Evolutionary conservation across 2,797 vertebrate genomes (phyloP).

Genomic region (Percopsis omiscomaycus): DNA sequence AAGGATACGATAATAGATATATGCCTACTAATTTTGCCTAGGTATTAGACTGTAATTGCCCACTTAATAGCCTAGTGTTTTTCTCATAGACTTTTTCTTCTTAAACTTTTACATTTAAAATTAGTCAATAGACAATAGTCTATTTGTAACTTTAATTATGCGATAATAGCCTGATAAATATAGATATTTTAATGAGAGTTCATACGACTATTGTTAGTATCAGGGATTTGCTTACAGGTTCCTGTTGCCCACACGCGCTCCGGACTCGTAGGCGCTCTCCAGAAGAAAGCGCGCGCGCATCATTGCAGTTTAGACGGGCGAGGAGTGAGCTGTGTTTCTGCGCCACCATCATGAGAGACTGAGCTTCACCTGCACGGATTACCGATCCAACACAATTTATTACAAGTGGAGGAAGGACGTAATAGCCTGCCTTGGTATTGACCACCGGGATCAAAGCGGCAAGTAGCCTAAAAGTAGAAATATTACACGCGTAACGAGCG

Average conservation of each 20-base stretch:
- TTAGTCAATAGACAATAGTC: too few relatives aligned
- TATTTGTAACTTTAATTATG: neutral
- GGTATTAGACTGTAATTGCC: too few relatives aligned
- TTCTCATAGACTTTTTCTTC: too few relatives aligned
- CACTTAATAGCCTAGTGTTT: too few relatives aligned
- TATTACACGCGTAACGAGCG: neutral
- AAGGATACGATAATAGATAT: too few relatives aligned
- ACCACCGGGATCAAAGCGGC: constrained; percentile 17
- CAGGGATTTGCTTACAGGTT: neutral
- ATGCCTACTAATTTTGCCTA: too few relatives aligned
- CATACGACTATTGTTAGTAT: too few relatives aligned
- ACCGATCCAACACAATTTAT: constrained; percentile 15
- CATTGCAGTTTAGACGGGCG: constrained; percentile 49
- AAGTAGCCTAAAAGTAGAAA: constrained; percentile 26
- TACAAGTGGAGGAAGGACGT: constrained; percentile 48
- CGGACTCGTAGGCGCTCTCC: constrained; percentile 23
- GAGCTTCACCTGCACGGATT: constrained; percentile 31
- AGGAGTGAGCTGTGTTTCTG: constrained; percentile 34
- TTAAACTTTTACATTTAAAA: too few relatives aligned
- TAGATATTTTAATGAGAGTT: too few relatives aligned
- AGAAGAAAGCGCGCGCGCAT: constrained; percentile 44
- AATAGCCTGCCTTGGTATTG: constrained; percentile 6
- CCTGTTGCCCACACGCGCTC: constrained; percentile 17
- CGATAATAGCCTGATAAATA: neutral
- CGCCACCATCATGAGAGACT: constrained; percentile 31